These are phyloP conservation scores for Melieria picta DNA, from an alignment of 2,888 invertebrate genomes.

Conservation along the genomic window DNA sequence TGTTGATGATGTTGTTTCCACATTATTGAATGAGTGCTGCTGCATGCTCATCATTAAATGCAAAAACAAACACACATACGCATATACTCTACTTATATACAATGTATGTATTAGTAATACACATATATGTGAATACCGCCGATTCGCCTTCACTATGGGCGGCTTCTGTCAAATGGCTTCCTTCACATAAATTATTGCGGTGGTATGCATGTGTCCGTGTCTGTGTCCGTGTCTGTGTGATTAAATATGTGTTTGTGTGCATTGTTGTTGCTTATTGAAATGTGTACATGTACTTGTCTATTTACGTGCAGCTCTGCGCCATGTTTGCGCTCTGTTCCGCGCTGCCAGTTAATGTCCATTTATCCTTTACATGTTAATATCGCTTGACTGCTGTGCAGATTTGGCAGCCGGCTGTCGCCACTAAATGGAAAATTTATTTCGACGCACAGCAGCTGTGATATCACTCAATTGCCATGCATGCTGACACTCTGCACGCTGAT, in stretches of 20 bases:
- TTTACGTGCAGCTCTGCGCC: too few relatives aligned
- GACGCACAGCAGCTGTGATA: conserved; percentile 11
- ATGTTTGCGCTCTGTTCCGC: too few relatives aligned
- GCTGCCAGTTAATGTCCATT: too few relatives aligned
- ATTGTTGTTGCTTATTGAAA: not conserved
- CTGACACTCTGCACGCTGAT: too few relatives aligned
- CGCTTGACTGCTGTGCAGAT: conserved; percentile 6
- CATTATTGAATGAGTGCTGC: not conserved
- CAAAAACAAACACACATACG: not conserved
- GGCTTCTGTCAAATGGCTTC: too few relatives aligned
- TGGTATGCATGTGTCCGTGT: not conserved
- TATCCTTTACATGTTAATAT: not conserved
- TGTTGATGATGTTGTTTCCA: too few relatives aligned
- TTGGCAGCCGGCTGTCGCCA: conserved; percentile 10
- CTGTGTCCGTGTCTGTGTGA: not conserved
- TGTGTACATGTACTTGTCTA: too few relatives aligned
- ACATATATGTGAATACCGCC: not conserved
- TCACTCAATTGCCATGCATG: too few relatives aligned
- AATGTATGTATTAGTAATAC: not conserved
- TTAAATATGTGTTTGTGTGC: not conserved
- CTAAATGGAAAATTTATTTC: conserved; percentile 21
- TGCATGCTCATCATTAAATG: not conserved
- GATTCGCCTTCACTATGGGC: too few relatives aligned
- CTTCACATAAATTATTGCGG: not conserved
- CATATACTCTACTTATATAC: not conserved